These are phyloP conservation scores for Gadus macrocephalus DNA, from an alignment of 2,113 vertebrate genomes.

Conservation along the genomic window DNA sequence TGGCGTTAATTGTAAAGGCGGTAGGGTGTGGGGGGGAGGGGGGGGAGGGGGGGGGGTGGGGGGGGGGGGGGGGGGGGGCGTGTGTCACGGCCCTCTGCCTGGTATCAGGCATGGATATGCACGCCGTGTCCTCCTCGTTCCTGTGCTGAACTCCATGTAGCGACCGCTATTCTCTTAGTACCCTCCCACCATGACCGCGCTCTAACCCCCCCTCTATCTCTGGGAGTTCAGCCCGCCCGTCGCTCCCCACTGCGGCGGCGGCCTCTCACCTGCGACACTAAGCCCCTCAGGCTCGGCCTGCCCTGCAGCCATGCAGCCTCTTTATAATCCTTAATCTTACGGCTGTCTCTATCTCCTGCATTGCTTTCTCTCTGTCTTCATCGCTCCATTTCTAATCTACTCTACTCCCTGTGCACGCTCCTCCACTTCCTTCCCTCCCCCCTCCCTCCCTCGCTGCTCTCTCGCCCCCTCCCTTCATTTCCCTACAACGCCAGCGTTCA, in stretches of 20 bases:
- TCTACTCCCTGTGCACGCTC: constrained; percentile 42
- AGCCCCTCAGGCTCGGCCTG: constrained; percentile 31
- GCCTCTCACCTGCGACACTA: constrained; percentile 59
- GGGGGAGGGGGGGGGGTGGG: too few relatives aligned
- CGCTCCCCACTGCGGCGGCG: neutral
- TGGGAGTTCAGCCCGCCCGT: constrained; percentile 16
- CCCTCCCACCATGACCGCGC: constrained; percentile 24
- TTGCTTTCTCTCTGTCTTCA: constrained; percentile 27
- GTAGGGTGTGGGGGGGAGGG: too few relatives aligned
- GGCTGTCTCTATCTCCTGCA: constrained; percentile 27
- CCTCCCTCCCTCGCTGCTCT: constrained; percentile 31
- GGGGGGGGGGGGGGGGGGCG: too few relatives aligned
- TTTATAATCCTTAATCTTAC: constrained; percentile 52
- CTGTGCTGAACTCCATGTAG: constrained; percentile 5
- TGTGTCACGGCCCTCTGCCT: too few relatives aligned
- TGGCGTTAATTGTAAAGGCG: too few relatives aligned
- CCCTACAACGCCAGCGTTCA: constrained; percentile 35
- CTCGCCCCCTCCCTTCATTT: neutral
- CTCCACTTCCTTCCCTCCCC: neutral
- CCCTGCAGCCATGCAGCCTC: constrained; percentile 17
- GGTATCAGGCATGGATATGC: too few relatives aligned
- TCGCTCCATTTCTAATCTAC: constrained; percentile 47
- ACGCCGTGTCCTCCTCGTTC: constrained; percentile 5
- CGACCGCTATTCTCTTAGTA: too few relatives aligned
- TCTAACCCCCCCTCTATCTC: constrained; percentile 36